Conservation (phyloP, 2,797 vertebrate genomes). For the Rhodeus uyekii region DNA sequence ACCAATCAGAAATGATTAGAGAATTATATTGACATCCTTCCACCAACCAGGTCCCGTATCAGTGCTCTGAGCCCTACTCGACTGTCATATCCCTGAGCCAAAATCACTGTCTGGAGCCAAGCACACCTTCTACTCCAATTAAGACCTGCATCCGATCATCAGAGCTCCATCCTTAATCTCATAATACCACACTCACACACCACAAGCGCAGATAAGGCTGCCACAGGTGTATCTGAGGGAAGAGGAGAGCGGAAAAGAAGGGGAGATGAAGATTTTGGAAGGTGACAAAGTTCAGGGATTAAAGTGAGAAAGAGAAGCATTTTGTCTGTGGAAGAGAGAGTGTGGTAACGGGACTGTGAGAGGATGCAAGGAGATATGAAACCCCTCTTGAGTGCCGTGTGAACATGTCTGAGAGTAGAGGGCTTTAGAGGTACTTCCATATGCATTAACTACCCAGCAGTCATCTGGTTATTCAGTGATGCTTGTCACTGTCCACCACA, state of each 20-base stretch:
- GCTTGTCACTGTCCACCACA: neutral
- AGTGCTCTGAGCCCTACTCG: constrained; percentile 34
- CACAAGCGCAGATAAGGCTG: constrained; percentile 35
- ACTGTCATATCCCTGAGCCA: constrained; percentile 44
- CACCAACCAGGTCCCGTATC: constrained; percentile 39
- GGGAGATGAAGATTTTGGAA: constrained; percentile 25
- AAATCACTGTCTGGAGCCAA: constrained; percentile 43
- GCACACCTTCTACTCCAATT: constrained; percentile 56
- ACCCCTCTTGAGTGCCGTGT: constrained; percentile 20
- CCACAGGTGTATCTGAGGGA: constrained; percentile 22
- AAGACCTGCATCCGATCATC: constrained; percentile 51
- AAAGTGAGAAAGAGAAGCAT: constrained; percentile 22
- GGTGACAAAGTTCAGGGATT: constrained; percentile 53
- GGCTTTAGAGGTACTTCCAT: constrained; percentile 25
- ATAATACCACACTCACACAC: constrained; percentile 42
- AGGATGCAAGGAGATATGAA: constrained; percentile 20
- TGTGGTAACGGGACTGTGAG: neutral
- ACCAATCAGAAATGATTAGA: constrained; percentile 52
- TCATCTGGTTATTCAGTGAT: constrained; percentile 13
- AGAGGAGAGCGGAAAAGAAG: neutral
- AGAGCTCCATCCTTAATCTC: constrained; percentile 49
- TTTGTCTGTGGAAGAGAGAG: neutral
- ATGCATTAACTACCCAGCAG: constrained; percentile 3
- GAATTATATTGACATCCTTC: constrained; percentile 42
- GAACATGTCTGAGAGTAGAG: constrained; percentile 13